phyloP scores from a whole-genome alignment of 2,113 vertebrate species.

The Elachura formosa region DNA sequence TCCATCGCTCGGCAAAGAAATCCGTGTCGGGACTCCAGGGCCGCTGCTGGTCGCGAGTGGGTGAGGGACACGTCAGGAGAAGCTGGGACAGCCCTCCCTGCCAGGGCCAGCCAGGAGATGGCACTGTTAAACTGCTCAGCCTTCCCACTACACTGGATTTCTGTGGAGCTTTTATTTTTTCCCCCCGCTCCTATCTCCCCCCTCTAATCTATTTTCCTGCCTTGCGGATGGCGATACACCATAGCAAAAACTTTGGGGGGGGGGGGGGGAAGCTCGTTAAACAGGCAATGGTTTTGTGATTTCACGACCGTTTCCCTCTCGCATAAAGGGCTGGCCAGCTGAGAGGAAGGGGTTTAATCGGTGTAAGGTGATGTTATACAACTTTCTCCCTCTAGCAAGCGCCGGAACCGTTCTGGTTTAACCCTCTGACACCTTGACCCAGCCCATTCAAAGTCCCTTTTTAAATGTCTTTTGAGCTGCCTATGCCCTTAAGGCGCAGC shows the following conservation, averaged over 20 bases:
- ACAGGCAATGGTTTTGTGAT: background rate
- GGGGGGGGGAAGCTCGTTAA: no score
- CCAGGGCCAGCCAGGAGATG: constrained; percentile 48
- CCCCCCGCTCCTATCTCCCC: accelerated
- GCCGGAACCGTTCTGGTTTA: background rate
- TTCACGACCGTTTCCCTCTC: background rate
- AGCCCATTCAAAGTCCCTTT: constrained; percentile 47
- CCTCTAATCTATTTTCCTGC: background rate
- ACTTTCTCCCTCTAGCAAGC: background rate
- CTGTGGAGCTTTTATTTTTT: accelerated
- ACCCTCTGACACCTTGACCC: background rate
- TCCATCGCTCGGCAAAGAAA: accelerated
- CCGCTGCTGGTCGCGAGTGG: background rate
- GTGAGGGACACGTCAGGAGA: background rate
- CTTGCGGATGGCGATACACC: constrained; percentile 7
- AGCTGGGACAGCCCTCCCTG: background rate
- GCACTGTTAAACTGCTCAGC: constrained; percentile 46
- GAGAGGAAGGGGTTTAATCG: background rate
- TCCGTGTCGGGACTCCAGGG: accelerated
- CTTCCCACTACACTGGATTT: background rate
- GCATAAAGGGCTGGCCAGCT: background rate
- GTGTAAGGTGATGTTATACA: background rate
- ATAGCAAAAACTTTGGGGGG: constrained; percentile 22
- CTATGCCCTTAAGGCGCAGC: constrained; percentile 14
- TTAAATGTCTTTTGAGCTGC: background rate